These are phyloP conservation scores for Oxystoma pomonae DNA, from an alignment of 2,888 invertebrate species.

Conservation along the genomic window DNA sequence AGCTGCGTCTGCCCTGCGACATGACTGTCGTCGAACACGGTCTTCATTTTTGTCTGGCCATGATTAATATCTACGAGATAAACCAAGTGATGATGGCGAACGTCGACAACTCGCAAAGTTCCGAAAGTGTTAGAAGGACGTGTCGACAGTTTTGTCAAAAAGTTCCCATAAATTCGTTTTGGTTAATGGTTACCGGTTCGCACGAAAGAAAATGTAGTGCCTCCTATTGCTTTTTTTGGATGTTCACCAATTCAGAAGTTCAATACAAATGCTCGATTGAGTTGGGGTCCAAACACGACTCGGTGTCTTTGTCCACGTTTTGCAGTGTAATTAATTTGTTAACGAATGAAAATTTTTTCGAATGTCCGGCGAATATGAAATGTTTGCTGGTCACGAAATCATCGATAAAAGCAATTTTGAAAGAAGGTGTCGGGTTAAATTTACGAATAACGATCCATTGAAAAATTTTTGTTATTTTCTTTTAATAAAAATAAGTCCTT, in stretches of 20 bases:
- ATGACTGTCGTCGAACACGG: constrained; percentile 34
- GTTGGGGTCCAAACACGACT: constrained; percentile 38
- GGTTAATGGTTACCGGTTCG: constrained; percentile 44
- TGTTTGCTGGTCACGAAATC: constrained; percentile 39
- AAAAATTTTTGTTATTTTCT: constrained; percentile 4
- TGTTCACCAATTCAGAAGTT: constrained; percentile 40
- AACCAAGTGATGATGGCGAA: constrained; percentile 22
- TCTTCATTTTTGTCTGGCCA: constrained; percentile 36
- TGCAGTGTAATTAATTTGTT: constrained; percentile 36
- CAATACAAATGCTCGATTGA: constrained; percentile 40
- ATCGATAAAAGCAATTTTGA: constrained; percentile 36
- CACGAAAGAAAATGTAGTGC: constrained; percentile 28
- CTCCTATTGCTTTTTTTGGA: constrained; percentile 39
- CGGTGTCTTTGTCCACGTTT: constrained; percentile 36
- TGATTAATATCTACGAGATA: constrained; percentile 39
- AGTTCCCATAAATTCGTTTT: constrained; percentile 40
- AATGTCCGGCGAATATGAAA: constrained; percentile 35
- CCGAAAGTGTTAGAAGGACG: constrained; percentile 35
- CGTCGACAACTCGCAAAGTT: constrained; percentile 31
- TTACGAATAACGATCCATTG: constrained; percentile 40
- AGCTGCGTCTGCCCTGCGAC: constrained; percentile 35
- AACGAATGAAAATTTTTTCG: constrained; percentile 33
- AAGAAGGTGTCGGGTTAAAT: constrained; percentile 38
- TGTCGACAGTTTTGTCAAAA: constrained; percentile 35
- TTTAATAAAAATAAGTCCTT: not conserved